Conservation (phyloP, 2,113 vertebrate genomes). For the Uropsilus gracilis region DNA sequence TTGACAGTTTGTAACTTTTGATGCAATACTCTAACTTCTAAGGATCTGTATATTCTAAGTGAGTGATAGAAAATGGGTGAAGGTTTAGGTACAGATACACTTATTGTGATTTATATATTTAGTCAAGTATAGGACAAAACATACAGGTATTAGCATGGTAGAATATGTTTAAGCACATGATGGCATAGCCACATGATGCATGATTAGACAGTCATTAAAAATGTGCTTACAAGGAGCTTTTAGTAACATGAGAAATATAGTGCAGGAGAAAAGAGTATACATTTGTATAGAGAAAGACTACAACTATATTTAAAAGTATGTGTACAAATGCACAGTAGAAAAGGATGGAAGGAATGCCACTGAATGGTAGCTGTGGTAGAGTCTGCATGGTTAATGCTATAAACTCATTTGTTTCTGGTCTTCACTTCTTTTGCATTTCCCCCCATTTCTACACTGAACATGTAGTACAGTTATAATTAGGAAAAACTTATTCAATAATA, state of each 20-base stretch:
- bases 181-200: not conserved
- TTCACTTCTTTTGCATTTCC: not conserved
- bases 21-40: conserved; percentile 44
- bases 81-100: conserved; percentile 15
- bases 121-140: conserved; percentile 34
- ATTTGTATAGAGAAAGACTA: not conserved
- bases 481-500: not conserved
- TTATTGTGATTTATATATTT: conserved; percentile 18
- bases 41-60: not conserved
- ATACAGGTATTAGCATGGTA: not conserved
- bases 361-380: not conserved
- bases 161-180: conserved; percentile 49
- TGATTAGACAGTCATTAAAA: conserved; percentile 44
- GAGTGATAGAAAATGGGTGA: not conserved
- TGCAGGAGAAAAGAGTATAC: conserved; percentile 7
- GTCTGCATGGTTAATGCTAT: not conserved
- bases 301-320: conserved; percentile 10
- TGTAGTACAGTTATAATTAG: not conserved
- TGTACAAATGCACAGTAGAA: not conserved
- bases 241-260: conserved; percentile 46
- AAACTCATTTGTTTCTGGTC: not conserved
- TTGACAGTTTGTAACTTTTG: conserved; percentile 38
- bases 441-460: not conserved
- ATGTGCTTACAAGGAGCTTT: conserved; percentile 47
- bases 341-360: not conserved